Percentiles rank a stretch among this genome's conserved stretches.
Conservation (phyloP, 2,797 vertebrate genomes). For the Chrosomus eos region DNA sequence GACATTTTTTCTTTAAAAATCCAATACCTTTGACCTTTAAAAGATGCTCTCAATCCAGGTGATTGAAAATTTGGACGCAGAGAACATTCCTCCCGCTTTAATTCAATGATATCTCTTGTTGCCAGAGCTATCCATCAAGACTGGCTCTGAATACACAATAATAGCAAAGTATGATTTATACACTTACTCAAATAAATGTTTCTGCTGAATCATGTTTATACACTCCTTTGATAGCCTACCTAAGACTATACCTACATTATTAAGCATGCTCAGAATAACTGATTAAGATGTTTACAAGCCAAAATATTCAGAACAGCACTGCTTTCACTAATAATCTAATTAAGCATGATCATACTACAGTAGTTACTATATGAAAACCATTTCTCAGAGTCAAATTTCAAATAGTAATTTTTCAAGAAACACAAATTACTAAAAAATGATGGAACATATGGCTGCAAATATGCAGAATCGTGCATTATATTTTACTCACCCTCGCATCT, state of each 20-base stretch:
- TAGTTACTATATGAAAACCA: not conserved
- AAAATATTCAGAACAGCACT: not conserved
- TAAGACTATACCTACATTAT: not conserved
- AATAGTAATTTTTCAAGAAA: not conserved
- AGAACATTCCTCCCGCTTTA: not conserved
- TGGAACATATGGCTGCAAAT: not conserved
- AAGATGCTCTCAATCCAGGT: conserved; percentile 27
- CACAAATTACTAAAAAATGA: not conserved
- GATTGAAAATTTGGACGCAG: conserved; percentile 30
- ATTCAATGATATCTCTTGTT: conserved; percentile 22
- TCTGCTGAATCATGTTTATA: conserved; percentile 27
- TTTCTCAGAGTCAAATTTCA: not conserved
- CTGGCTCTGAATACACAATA: conserved; percentile 21
- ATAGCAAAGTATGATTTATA: conserved; percentile 5
- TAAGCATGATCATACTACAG: not conserved
- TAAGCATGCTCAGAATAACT: not conserved
- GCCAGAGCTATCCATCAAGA: conserved; percentile 15
- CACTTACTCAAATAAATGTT: not conserved
- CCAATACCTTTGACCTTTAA: conserved; percentile 23
- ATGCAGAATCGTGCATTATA: not conserved
- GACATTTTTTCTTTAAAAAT: conserved; percentile 19
- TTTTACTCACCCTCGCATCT: not conserved
- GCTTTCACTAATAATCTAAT: not conserved
- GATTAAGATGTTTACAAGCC: not conserved
- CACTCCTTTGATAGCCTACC: not conserved